Evolutionary conservation across 1,140 invertebrate species (phyloP), one percentile per base, ranked within the genome.

Genomic region (Antheraea pernyi): DNA sequence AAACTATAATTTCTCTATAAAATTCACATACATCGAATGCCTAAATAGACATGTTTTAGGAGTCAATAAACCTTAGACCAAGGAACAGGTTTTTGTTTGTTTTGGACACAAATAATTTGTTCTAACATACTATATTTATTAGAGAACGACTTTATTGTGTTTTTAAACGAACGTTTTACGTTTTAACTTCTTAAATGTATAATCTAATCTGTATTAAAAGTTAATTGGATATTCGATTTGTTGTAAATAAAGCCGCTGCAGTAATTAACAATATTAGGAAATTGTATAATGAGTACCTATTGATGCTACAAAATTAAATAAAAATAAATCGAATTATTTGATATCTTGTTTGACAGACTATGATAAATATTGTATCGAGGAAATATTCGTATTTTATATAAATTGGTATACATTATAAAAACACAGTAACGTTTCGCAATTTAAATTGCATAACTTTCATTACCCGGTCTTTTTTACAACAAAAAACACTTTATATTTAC

Each of bases 21-120:
- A 69, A 67, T 71, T 78, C 68, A 70, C 73, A 78, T 70, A 78
- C 72, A 75, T 76, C 73, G 77, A 80, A 81, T 81, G 78, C 78
- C 69, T 72, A 70, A 70, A 78, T 76, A 74, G 79, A 83, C 84
- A 87, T 83, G 84, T 84, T 88, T 79, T 62, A 82, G 85, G 83
- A 88, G 89, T 91, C 89, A 91, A 90, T 82, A 91, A 91, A 90
- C 89, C 78, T 82, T 75, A 59, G 46, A 53, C n/a, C 69, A 80
- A 74, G 73, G 74, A 89, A 90, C 88, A 74, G 84, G 88, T 91
- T 91, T 76, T 80, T 85, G 82, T 86, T 86, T 83, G 81, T 84
- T 59, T 87, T 85, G 82, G 81, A 83, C 82, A 83, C 82, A 86
- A 86, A 86, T 82, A 89, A 81, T 82, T 80, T 82, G 19, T 22